These are phyloP conservation scores for Entomyzon cyanotis DNA, from an alignment of 2,113 vertebrate species.

Conservation along the genomic window DNA sequence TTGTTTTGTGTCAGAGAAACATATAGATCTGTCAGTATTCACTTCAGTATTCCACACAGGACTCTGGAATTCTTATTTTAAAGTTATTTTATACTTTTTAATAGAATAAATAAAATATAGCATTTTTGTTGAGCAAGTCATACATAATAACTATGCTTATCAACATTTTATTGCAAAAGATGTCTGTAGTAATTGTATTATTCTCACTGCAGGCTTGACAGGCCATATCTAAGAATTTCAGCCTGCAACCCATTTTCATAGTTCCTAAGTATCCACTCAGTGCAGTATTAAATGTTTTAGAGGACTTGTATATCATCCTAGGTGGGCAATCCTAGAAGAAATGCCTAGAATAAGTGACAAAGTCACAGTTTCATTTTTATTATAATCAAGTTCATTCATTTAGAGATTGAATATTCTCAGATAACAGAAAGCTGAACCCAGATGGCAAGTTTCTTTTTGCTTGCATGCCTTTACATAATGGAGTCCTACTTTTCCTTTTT, in stretches of 20 bases:
- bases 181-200: slow-evolving; percentile 31
- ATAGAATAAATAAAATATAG: slow-evolving; percentile 55
- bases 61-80: slow-evolving; percentile 53
- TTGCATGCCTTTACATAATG: slow-evolving; percentile 1
- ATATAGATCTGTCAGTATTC: slow-evolving; percentile 65
- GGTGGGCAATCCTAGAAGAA: background rate
- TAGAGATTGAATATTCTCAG: background rate
- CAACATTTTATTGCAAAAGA: slow-evolving; percentile 49
- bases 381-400: background rate
- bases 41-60: slow-evolving; percentile 52
- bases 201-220: slow-evolving; percentile 32
- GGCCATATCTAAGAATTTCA: background rate
- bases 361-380: background rate
- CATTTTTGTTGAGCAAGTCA: slow-evolving; percentile 12
- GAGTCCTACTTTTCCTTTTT: background rate
- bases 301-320: background rate
- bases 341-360: background rate
- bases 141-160: slow-evolving; percentile 50
- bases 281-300: background rate
- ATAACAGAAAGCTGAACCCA: background rate
- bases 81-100: slow-evolving; percentile 67
- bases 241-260: slow-evolving; percentile 11
- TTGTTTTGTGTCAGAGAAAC: slow-evolving; percentile 76
- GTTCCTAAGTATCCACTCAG: slow-evolving; percentile 6
- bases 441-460: background rate